Conservation (phyloP, 2,888 invertebrate genomes). For the Scaptomyza parva region DNA sequence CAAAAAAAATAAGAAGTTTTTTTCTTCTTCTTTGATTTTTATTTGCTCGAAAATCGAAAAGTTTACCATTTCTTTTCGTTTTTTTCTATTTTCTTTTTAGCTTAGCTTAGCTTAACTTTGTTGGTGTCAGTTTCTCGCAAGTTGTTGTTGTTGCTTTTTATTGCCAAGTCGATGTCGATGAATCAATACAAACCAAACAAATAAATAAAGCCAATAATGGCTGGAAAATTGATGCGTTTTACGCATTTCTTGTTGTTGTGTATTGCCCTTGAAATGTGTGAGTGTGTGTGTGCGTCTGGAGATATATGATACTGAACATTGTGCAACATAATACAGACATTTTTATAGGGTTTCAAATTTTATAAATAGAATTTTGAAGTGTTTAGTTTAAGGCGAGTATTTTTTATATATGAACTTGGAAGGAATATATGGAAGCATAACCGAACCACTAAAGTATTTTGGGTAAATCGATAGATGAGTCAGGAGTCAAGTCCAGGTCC, state of each 20-base stretch:
- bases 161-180: slow-evolving; percentile 31
- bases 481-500: too few species aligned
- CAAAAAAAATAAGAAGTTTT: slow-evolving; percentile 63
- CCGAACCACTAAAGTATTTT: too few species aligned
- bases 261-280: slow-evolving; percentile 12
- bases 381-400: background rate
- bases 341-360: background rate
- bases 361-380: too few species aligned
- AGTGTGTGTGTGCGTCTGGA: background rate
- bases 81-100: slow-evolving; percentile 36
- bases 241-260: slow-evolving; percentile 15
- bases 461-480: too few species aligned
- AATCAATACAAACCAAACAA: slow-evolving; percentile 53
- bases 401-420: too few species aligned
- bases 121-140: slow-evolving; percentile 32
- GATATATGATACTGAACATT: background rate
- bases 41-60: slow-evolving; percentile 39
- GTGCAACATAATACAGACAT: background rate
- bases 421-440: too few species aligned
- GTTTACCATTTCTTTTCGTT: slow-evolving; percentile 25
- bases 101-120: slow-evolving; percentile 7
- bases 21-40: slow-evolving; percentile 34
- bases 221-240: slow-evolving; percentile 64
- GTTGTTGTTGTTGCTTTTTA: slow-evolving; percentile 28
- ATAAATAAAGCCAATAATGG: slow-evolving; percentile 77